Percentiles rank a stretch among this genome's conserved stretches.
Conservation (phyloP, 2,888 invertebrate species). For the Eristalinus sepulchralis region DNA sequence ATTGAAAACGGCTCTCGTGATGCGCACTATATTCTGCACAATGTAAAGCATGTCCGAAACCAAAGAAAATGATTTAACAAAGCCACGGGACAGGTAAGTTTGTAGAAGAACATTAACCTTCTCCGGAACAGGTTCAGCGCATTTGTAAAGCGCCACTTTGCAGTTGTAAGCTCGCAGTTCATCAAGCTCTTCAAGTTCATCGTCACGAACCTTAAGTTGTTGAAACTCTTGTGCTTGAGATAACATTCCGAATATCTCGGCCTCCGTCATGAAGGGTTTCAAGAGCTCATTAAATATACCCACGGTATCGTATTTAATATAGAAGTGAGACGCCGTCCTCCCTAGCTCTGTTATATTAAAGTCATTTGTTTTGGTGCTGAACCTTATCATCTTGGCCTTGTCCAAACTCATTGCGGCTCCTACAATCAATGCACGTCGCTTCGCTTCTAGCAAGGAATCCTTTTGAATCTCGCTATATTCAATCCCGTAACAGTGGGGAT, state of each 20-base stretch:
- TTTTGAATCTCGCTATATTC: conserved; percentile 85
- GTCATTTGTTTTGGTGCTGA: conserved; percentile 91
- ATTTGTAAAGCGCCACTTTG: conserved; percentile 89
- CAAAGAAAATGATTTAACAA: conserved; percentile 84
- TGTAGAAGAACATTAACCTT: conserved; percentile 97
- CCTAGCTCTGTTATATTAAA: conserved; percentile 92
- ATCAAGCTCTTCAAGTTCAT: conserved; percentile 96
- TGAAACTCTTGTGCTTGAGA: conserved; percentile 97
- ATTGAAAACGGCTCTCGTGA: conserved; percentile 96
- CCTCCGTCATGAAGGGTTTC: conserved; percentile 90
- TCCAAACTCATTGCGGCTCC: conserved; percentile 92
- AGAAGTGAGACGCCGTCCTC: conserved; percentile 98
- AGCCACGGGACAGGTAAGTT: conserved; percentile 91
- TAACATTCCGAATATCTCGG: conserved; percentile 93
- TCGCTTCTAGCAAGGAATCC: conserved; percentile 90
- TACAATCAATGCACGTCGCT: conserved; percentile 89
- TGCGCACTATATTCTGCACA: conserved; percentile 92
- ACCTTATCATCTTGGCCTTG: conserved; percentile 96
- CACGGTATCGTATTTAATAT: conserved; percentile 97
- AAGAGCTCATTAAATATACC: conserved; percentile 94
- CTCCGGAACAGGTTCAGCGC: conserved; percentile 94
- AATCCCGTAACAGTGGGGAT: conserved; percentile 90
- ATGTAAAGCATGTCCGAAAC: conserved; percentile 80
- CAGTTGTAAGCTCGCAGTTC: conserved; percentile 87
- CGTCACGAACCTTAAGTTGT: conserved; percentile 97